Percentiles rank a stretch among this genome's conserved stretches.
These are phyloP conservation scores for Aproaerema taeniolella DNA, from an alignment of 2,888 invertebrate genomes.

Conservation along the genomic window DNA sequence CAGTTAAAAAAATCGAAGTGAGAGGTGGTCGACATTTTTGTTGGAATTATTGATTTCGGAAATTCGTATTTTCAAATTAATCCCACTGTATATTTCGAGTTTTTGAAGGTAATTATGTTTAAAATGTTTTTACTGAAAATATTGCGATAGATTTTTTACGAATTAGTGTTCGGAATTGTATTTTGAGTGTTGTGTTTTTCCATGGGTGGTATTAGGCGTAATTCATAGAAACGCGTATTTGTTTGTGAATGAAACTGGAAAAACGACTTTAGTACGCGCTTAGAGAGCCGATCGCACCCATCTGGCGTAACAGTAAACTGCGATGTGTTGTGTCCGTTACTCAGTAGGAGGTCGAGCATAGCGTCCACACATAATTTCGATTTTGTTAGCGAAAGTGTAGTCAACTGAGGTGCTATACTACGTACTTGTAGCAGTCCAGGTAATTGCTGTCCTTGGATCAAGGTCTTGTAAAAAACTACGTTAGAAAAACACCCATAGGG, in stretches of 20 bases:
- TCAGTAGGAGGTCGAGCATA: slow-evolving; percentile 35
- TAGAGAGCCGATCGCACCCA: slow-evolving; percentile 30
- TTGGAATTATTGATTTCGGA: slow-evolving; percentile 15
- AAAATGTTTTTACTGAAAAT: not conserved
- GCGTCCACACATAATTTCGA: slow-evolving; percentile 6
- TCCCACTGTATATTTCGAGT: slow-evolving; percentile 18
- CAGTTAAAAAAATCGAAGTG: slow-evolving; percentile 30
- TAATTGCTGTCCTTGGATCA: slow-evolving; percentile 19
- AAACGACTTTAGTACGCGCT: slow-evolving; percentile 40
- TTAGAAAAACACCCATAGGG: no score
- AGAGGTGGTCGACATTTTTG: slow-evolving; percentile 29
- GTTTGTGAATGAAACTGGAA: slow-evolving; percentile 45
- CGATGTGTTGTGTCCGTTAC: slow-evolving; percentile 55
- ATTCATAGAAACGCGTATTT: slow-evolving; percentile 28
- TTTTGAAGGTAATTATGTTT: slow-evolving; percentile 13
- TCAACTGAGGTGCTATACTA: no score
- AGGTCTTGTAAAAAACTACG: no score
- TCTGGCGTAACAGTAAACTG: slow-evolving; percentile 47
- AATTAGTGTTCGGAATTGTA: not conserved
- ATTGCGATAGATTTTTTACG: not conserved
- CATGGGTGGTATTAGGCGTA: slow-evolving; percentile 14
- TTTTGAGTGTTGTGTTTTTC: slow-evolving; percentile 16
- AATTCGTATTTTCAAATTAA: no score
- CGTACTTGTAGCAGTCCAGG: no score
- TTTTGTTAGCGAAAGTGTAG: slow-evolving; percentile 11